A percentile compares a stretch with the other conserved stretches of the same genome.
Evolutionary conservation across 2,113 vertebrate genomes (phyloP).

Genomic region (Hippocampus comes): DNA sequence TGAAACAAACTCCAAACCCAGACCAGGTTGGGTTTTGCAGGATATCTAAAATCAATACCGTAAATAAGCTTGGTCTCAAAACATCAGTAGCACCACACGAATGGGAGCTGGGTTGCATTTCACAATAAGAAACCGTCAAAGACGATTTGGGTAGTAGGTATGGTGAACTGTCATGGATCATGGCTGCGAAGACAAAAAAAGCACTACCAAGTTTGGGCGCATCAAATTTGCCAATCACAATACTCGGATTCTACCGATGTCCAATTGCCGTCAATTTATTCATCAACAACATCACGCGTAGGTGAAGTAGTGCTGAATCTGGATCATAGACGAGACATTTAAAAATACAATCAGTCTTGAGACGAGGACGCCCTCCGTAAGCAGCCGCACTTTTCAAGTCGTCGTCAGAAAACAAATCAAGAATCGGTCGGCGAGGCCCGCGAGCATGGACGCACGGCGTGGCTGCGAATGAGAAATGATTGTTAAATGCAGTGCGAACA

Average conservation of each 20-base stretch:
- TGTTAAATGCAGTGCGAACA: slow-evolving; percentile 25
- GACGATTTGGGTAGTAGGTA: neutral
- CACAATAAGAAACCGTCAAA: neutral
- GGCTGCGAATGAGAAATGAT: slow-evolving; percentile 51
- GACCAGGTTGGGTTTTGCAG: too few species aligned
- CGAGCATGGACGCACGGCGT: slow-evolving; percentile 24
- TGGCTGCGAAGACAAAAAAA: neutral
- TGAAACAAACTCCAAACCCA: too few species aligned
- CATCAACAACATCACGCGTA: neutral
- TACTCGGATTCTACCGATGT: neutral
- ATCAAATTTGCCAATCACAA: neutral
- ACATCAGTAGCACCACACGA: too few species aligned
- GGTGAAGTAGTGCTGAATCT: neutral
- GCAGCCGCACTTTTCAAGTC: neutral
- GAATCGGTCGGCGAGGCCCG: slow-evolving; percentile 44
- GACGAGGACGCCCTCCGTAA: neutral
- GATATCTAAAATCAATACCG: too few species aligned
- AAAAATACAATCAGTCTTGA: neutral
- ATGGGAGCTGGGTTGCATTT: neutral
- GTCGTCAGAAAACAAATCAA: slow-evolving; percentile 45
- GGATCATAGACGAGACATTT: neutral
- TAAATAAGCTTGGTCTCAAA: too few species aligned
- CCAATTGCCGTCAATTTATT: neutral
- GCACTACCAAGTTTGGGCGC: neutral
- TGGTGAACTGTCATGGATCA: neutral